phyloP scores from a whole-genome alignment of 2,113 vertebrate genomes.

The Tringa solitaria region DNA sequence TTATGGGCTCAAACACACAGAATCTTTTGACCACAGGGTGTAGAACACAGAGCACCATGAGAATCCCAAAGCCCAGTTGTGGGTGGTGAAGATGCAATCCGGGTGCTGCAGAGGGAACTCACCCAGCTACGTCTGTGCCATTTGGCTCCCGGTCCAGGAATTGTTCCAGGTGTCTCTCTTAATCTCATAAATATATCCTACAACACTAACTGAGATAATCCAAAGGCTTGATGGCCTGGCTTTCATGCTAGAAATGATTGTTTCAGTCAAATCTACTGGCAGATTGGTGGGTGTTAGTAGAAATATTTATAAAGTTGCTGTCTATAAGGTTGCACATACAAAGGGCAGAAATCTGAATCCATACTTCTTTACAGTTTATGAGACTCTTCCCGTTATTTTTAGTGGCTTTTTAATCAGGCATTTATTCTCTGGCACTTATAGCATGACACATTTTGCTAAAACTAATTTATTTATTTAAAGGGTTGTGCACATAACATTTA shows the following conservation, averaged over 20 bases:
- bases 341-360: neutral
- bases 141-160: neutral
- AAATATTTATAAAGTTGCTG: neutral
- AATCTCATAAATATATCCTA: neutral
- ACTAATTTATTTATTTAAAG: neutral
- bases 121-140: rapidly evolving
- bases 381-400: neutral
- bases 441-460: neutral
- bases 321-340: neutral
- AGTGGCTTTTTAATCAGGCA: neutral
- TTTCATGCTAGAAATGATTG: neutral
- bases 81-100: neutral
- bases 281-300: neutral
- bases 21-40: neutral
- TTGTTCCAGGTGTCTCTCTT: neutral
- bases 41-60: neutral
- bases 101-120: neutral
- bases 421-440: neutral
- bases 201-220: neutral
- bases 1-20: neutral
- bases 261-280: neutral
- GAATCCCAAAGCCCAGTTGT: neutral
- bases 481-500: neutral
- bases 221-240: neutral
- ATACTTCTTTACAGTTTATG: neutral